Evolutionary conservation across 2,888 invertebrate species (phyloP).

Genomic region (Microctonus aethiopoides): DNA sequence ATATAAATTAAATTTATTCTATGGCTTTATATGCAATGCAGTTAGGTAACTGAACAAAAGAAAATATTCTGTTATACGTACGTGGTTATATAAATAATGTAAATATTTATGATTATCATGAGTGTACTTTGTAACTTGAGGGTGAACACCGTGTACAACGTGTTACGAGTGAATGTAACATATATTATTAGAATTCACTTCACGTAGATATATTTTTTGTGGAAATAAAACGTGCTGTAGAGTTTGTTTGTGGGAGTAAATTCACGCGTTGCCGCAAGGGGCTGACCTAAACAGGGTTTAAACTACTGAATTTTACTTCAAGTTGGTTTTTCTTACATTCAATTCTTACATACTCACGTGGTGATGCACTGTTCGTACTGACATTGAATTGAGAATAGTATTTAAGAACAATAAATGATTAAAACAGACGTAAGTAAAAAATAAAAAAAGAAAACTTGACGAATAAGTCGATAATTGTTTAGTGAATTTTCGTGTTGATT

Average conservation of each 20-base stretch:
- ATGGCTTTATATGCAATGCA: not conserved
- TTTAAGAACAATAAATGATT: not conserved
- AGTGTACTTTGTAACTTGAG: no score
- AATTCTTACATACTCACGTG: constrained; percentile 9
- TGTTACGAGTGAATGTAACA: not conserved
- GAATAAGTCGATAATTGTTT: not conserved
- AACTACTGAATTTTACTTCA: constrained; percentile 4
- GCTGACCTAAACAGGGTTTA: constrained; percentile 29
- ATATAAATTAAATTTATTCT: no score
- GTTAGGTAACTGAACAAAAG: not conserved
- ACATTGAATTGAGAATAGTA: constrained; percentile 18
- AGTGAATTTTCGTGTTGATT: not conserved
- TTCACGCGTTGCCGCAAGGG: constrained; percentile 3
- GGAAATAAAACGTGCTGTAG: constrained; percentile 33
- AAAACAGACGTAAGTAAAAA: not conserved
- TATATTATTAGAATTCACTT: constrained; percentile 13
- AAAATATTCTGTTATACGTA: not conserved
- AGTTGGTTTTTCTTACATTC: constrained; percentile 33
- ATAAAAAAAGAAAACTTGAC: not conserved
- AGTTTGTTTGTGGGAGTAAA: not conserved
- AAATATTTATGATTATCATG: no score
- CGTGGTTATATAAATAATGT: not conserved
- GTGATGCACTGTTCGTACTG: constrained; percentile 14
- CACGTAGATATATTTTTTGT: constrained; percentile 32
- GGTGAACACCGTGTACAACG: no score